These are phyloP conservation scores for Tapirus indicus DNA, from an alignment of 2,797 vertebrate genomes.

Conservation along the genomic window DNA sequence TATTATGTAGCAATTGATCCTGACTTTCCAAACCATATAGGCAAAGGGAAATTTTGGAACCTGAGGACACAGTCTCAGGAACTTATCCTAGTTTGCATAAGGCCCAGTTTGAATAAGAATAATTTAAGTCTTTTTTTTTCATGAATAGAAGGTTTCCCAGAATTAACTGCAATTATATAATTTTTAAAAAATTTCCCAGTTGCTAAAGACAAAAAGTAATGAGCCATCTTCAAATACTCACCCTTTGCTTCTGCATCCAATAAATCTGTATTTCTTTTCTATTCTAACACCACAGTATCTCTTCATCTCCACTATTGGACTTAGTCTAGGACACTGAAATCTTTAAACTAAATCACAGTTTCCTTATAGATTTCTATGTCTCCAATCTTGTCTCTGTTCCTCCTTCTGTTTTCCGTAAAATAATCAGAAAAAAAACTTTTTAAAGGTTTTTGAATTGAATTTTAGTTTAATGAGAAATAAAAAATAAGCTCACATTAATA, in stretches of 20 bases:
- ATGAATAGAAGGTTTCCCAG: neutral
- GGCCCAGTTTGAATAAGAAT: neutral
- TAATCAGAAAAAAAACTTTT: neutral
- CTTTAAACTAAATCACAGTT: neutral
- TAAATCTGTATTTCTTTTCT: neutral
- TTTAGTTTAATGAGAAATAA: conserved; percentile 5
- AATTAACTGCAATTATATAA: neutral
- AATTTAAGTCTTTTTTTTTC: neutral
- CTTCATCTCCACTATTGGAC: neutral
- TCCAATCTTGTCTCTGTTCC: neutral
- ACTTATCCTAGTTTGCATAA: neutral
- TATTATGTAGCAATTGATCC: neutral
- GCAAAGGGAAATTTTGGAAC: neutral
- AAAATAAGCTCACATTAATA: neutral
- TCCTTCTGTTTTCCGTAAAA: neutral
- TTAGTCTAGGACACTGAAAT: neutral
- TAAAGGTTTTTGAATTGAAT: neutral
- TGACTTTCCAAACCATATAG: neutral
- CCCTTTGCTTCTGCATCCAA: neutral
- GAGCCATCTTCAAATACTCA: neutral
- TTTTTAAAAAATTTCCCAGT: neutral
- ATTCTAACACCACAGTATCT: neutral
- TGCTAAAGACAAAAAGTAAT: neutral
- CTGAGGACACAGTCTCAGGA: neutral
- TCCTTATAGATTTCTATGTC: neutral